Conservation (phyloP, 2,113 vertebrate genomes). For the Oreocharis arfaki region DNA sequence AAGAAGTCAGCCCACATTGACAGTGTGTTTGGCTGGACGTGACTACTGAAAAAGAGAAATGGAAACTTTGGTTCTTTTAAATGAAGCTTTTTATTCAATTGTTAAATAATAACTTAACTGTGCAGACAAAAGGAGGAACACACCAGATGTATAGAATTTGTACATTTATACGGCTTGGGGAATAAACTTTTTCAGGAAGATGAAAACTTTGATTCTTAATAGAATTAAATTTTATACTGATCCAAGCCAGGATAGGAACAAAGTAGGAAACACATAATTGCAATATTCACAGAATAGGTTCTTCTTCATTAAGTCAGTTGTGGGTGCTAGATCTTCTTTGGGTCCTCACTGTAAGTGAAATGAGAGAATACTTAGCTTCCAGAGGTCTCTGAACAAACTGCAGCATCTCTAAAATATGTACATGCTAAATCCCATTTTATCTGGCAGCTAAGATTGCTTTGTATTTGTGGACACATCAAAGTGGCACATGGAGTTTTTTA, state of each 20-base stretch:
- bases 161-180: neutral
- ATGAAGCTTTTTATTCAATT: slow-evolving; percentile 47
- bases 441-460: neutral
- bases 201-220: slow-evolving; percentile 14
- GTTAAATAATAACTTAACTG: slow-evolving; percentile 67
- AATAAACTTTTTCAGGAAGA: neutral
- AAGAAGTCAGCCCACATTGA: neutral
- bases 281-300: slow-evolving; percentile 29
- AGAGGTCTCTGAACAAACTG: neutral
- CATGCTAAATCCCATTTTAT: neutral
- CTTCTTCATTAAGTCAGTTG: slow-evolving; percentile 2
- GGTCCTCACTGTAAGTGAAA: slow-evolving; percentile 12
- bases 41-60: neutral
- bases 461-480: neutral
- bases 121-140: neutral
- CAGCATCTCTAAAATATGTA: neutral
- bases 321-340: neutral
- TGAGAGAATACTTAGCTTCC: neutral
- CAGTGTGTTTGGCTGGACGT: neutral
- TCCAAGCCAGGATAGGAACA: slow-evolving; percentile 18
- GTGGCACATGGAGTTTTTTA: neutral
- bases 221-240: slow-evolving; percentile 28
- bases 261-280: slow-evolving; percentile 8
- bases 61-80: neutral
- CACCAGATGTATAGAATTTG: neutral